Conservation (phyloP, 1,140 invertebrate species). For the Drosophila persimilis region DNA sequence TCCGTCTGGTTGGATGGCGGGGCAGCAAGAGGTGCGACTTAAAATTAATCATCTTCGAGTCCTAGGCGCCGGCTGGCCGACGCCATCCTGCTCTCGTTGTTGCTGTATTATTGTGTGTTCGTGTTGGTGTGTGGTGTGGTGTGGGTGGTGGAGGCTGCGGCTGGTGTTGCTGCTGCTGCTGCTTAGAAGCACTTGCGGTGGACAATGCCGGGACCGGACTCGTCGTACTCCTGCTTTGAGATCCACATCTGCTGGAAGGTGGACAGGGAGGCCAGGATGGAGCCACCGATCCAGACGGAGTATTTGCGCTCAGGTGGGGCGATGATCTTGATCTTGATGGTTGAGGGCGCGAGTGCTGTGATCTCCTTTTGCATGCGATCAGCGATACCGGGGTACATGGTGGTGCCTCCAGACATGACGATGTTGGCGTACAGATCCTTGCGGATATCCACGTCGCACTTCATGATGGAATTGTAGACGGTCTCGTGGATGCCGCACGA, state of each 20-base stretch:
- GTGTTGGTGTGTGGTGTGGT: constrained; percentile 35
- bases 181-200: constrained; percentile 98
- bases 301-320: constrained; percentile 96
- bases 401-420: constrained; percentile 97
- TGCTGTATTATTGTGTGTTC: constrained; percentile 50
- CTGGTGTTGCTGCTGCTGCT: constrained; percentile 2
- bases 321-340: constrained; percentile 98
- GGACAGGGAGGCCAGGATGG: constrained; percentile 92
- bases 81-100: constrained; percentile 47
- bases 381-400: constrained; percentile 96
- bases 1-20: constrained; percentile 53
- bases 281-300: constrained; percentile 95
- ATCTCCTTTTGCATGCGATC: constrained; percentile 96
- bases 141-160: not conserved
- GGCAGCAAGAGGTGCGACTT: constrained; percentile 76
- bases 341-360: constrained; percentile 92
- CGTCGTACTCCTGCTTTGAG: constrained; percentile 97
- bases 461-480: constrained; percentile 98
- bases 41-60: constrained; percentile 70
- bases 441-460: constrained; percentile 96
- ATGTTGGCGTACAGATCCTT: constrained; percentile 98
- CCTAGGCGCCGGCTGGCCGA: constrained; percentile 56
- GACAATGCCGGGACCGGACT: constrained; percentile 96
- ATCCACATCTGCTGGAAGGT: constrained; percentile 98
- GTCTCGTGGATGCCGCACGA: constrained; percentile 97